phyloP scores from a whole-genome alignment of 2,113 vertebrate genomes.

The Hipposideros armiger region DNA sequence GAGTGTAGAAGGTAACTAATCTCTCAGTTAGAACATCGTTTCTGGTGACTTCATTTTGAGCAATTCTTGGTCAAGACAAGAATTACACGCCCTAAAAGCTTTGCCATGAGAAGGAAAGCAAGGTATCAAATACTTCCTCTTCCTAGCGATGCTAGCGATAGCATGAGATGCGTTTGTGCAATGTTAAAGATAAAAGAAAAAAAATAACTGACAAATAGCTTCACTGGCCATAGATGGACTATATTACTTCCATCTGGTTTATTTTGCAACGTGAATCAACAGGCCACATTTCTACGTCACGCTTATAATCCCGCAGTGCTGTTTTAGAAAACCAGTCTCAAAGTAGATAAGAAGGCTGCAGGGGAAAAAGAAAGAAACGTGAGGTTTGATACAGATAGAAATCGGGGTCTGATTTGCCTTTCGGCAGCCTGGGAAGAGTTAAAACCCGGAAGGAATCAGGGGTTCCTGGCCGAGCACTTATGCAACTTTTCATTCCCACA shows the following conservation, averaged over 20 bases:
- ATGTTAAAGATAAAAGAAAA: background rate
- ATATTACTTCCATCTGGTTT: background rate
- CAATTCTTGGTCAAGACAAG: no score
- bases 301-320: rapidly evolving
- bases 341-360: rapidly evolving
- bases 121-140: background rate
- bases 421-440: background rate
- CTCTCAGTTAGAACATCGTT: no score
- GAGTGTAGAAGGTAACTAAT: no score
- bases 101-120: background rate
- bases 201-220: background rate
- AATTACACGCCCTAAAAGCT: background rate
- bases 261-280: no score
- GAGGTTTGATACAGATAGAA: rapidly evolving
- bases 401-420: background rate
- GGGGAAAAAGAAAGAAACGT: rapidly evolving
- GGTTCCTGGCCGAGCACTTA: background rate
- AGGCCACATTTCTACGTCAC: rapidly evolving
- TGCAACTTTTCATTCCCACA: background rate
- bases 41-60: no score
- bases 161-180: background rate
- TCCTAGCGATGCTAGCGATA: rapidly evolving
- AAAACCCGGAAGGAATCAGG: background rate
- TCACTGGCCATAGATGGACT: rapidly evolving
- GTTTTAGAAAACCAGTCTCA: background rate